Base-by-base conservation (phyloP, 2,113 vertebrate genomes). In the Pelusios castaneus region DNA sequence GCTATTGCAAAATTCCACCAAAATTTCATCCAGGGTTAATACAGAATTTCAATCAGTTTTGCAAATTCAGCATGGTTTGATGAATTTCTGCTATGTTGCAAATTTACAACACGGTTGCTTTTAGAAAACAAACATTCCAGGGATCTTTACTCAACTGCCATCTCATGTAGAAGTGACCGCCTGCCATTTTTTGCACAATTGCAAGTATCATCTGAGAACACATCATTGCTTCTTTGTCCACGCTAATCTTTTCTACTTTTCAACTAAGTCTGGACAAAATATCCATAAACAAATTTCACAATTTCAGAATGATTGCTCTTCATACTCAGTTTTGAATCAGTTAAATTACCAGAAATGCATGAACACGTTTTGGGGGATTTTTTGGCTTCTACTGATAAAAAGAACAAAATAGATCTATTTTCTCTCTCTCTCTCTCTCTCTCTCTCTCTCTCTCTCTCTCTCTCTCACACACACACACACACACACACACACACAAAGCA, bases 31-130 rank as follows among this genome's bases (percentile, higher is more conserved):
- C 73, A 10, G 85, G 92, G 91, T 88, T 79, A 95, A 88, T 13
- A 89, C 38, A 13, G 78, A 96, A 43, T 52, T 96, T 89, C 45
- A 94, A 73, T 75, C 58, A 95, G 29, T 89, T 97, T 94, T 95
- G 49, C 78, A 89, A 73, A 85, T 89, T 84, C 54, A 88, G n/a
- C 80, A 86, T 94, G 88, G 63, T 82, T 14, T 38, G 85, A 88
- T 82, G 51, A 70, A 81, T 82, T 80, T 89, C 8, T 52, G 3
- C 52, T 43, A 70, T 22, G 76, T 4, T 9, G 8, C 24, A 94
- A 91, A 84, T 92, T 94, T 91, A n/a, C 55, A 82, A n/a, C 0
- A 2, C 41, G 88, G 17, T 31, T 54, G 8, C 34, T 55, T 24
- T 11, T 54, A 16, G 7, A 43, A 89, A 91, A 58, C 24, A 85